A percentile compares a stretch with the other conserved stretches of the same genome.
Evolutionary conservation across 2,888 invertebrate genomes (phyloP).

Genomic region (Caenorhabditis japonica): DNA sequence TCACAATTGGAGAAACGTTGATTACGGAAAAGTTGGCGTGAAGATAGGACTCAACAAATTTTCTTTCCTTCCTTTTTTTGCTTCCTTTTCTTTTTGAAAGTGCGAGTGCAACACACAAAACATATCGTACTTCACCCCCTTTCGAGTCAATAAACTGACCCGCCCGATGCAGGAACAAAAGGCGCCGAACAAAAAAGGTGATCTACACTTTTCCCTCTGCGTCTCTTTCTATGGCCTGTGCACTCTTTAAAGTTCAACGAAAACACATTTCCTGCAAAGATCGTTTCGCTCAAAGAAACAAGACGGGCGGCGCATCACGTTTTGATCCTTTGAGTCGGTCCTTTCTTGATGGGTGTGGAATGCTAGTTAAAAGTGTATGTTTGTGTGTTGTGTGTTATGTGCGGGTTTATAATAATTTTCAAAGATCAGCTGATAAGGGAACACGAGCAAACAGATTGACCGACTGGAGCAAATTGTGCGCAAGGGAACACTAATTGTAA

Average conservation of each 20-base stretch:
- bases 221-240: no score
- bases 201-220: no score
- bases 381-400: constrained; percentile 28
- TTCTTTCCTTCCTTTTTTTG: no score
- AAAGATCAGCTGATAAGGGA: constrained; percentile 14
- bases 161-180: neutral
- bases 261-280: no score
- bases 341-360: neutral
- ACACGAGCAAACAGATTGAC: constrained; percentile 24
- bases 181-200: neutral
- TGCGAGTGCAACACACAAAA: constrained; percentile 36
- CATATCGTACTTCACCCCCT: constrained; percentile 21
- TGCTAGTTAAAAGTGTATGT: neutral
- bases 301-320: constrained; percentile 6
- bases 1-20: neutral
- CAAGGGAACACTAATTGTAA: no score
- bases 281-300: no score
- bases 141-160: neutral
- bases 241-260: no score
- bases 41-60: neutral
- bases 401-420: neutral
- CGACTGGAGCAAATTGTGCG: no score
- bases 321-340: constrained; percentile 14
- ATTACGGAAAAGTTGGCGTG: neutral
- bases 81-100: constrained; percentile 7